A percentile compares a stretch with the other conserved stretches of the same genome.
Conservation (phyloP, 2,797 vertebrate species). For the Limosa lapponica region DNA sequence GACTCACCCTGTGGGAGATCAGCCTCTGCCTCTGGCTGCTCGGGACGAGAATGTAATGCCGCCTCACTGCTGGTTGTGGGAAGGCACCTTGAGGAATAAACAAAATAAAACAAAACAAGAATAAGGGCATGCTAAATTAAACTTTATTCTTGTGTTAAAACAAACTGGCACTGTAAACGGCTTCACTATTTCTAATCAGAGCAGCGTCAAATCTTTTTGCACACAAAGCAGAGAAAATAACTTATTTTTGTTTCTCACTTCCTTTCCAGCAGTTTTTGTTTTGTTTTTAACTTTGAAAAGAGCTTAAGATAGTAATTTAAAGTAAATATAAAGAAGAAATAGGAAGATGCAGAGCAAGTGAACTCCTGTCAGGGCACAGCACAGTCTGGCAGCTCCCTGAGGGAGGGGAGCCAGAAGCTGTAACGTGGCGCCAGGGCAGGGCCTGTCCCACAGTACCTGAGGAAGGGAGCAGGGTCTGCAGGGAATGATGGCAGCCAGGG, state of each 20-base stretch:
- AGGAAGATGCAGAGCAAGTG: not conserved
- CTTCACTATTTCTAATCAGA: not conserved
- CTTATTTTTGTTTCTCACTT: not conserved
- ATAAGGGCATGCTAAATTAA: not conserved
- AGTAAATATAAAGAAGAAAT: not conserved
- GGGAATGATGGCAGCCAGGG: not conserved
- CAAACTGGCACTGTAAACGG: not conserved
- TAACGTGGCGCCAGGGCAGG: rapidly evolving
- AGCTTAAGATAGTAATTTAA: not conserved
- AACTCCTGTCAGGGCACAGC: not conserved
- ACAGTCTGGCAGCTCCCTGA: not conserved
- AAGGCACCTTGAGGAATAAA: not conserved
- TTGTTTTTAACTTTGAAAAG: not conserved
- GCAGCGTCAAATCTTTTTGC: not conserved
- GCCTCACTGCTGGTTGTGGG: not conserved
- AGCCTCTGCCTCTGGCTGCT: not conserved
- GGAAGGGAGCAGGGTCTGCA: not conserved
- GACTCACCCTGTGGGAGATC: not conserved
- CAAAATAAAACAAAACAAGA: not conserved
- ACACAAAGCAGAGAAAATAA: not conserved
- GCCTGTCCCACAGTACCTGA: not conserved
- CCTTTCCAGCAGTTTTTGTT: not conserved
- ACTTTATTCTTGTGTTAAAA: not conserved
- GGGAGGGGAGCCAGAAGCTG: not conserved
- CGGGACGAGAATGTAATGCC: rapidly evolving